Percentiles rank a stretch among this genome's conserved stretches.
phyloP scores from a whole-genome alignment of 2,113 vertebrate species.

The Syngnathus floridae region DNA sequence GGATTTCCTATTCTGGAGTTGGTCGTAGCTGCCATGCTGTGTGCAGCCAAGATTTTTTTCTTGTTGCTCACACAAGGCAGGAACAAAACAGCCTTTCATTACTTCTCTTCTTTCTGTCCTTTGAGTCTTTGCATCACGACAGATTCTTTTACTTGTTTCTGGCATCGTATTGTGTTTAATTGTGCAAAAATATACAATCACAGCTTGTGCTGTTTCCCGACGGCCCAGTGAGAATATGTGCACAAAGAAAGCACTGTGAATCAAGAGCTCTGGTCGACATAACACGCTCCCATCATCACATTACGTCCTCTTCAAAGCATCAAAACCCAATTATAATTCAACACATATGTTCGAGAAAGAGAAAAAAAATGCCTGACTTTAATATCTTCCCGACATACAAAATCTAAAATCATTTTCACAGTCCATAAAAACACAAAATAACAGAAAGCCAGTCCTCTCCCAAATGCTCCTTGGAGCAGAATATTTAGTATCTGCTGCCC shows the following conservation, averaged over 20 bases:
- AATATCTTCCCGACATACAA: constrained; percentile 29
- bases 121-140: background rate
- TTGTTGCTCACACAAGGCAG: constrained; percentile 24
- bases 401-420: constrained; percentile 19
- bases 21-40: constrained; percentile 44
- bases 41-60: constrained; percentile 19
- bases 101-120: background rate
- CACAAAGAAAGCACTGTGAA: background rate
- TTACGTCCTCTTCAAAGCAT: constrained; percentile 29
- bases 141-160: constrained; percentile 6
- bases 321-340: constrained; percentile 24
- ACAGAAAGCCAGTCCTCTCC: constrained; percentile 3
- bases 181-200: constrained; percentile 1
- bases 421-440: constrained; percentile 20
- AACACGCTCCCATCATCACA: constrained; percentile 19
- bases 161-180: background rate
- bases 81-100: constrained; percentile 43
- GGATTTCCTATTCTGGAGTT: constrained; percentile 46
- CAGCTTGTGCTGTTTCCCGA: background rate
- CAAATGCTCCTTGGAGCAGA: background rate
- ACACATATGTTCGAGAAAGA: constrained; percentile 32
- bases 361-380: constrained; percentile 27
- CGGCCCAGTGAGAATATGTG: constrained; percentile 14
- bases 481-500: constrained; percentile 31
- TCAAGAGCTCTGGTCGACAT: background rate